Evolutionary conservation across 2,888 invertebrate species (phyloP).

Genomic region (Agelastica alni): DNA sequence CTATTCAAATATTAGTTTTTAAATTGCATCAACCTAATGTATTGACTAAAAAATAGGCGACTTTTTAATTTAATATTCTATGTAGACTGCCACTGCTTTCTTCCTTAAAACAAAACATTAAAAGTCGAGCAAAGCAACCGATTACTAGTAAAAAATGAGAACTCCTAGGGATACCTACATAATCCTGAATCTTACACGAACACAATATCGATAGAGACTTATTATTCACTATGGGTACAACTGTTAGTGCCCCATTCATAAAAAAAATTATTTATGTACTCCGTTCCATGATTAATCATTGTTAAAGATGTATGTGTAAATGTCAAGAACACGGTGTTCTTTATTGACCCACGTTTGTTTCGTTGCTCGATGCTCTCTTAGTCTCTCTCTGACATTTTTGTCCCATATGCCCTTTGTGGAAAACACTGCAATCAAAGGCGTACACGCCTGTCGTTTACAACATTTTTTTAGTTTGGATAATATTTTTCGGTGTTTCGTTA

Average conservation of each 20-base stretch:
- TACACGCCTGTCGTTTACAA: too few relatives aligned
- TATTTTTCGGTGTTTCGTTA: too few relatives aligned
- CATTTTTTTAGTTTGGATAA: too few relatives aligned
- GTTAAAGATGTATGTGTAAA: slow-evolving; percentile 32
- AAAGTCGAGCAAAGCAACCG: slow-evolving; percentile 1
- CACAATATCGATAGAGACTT: slow-evolving; percentile 15
- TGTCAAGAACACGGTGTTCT: slow-evolving; percentile 32
- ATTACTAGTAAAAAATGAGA: slow-evolving; percentile 1
- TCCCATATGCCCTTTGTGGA: slow-evolving; percentile 4
- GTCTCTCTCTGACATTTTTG: slow-evolving; percentile 9
- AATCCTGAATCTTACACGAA: slow-evolving; percentile 11
- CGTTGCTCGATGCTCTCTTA: slow-evolving; percentile 15
- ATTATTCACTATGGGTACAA: slow-evolving; percentile 17
- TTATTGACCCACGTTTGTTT: slow-evolving; percentile 26
- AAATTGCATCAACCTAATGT: too few relatives aligned
- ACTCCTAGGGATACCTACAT: slow-evolving; percentile 2
- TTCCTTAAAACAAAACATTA: too few relatives aligned
- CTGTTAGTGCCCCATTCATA: slow-evolving; percentile 6
- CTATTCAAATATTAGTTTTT: too few relatives aligned
- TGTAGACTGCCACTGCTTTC: too few relatives aligned
- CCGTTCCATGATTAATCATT: slow-evolving; percentile 27
- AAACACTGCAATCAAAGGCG: too few relatives aligned
- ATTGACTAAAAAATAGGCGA: too few relatives aligned
- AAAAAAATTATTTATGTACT: slow-evolving; percentile 29
- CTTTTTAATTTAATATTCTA: too few relatives aligned